These are phyloP conservation scores for Pseudorhombus dupliciocellatus DNA, from an alignment of 2,113 vertebrate species.

Conservation along the genomic window DNA sequence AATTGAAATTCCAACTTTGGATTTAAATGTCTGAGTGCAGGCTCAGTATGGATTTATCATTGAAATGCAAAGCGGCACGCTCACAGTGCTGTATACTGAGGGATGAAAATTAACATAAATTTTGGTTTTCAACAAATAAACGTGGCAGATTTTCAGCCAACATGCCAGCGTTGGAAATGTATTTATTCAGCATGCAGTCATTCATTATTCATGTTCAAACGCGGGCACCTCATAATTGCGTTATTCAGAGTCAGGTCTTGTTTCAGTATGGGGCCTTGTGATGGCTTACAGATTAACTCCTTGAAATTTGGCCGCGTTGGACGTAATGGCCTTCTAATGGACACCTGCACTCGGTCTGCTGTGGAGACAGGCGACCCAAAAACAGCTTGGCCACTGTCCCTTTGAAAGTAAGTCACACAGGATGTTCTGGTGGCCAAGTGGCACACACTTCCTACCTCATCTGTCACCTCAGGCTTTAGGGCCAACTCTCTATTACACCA, in stretches of 20 bases:
- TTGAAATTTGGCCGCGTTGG: slow-evolving; percentile 52
- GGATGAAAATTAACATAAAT: slow-evolving; percentile 70
- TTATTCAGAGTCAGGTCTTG: slow-evolving; percentile 65
- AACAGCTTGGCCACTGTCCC: slow-evolving; percentile 46
- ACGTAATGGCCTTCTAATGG: slow-evolving; percentile 50
- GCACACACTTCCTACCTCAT: slow-evolving; percentile 68
- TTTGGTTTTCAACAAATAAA: slow-evolving; percentile 66
- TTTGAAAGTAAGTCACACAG: slow-evolving; percentile 74
- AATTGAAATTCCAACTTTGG: slow-evolving; percentile 71
- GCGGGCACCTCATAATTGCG: slow-evolving; percentile 58
- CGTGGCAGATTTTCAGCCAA: slow-evolving; percentile 54
- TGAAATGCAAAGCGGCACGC: slow-evolving; percentile 74
- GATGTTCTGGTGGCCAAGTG: slow-evolving; percentile 74
- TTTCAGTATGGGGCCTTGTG: slow-evolving; percentile 47
- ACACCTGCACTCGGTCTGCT: slow-evolving; percentile 32
- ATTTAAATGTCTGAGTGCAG: slow-evolving; percentile 78
- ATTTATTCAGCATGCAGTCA: slow-evolving; percentile 69
- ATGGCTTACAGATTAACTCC: slow-evolving; percentile 56
- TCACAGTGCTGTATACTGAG: slow-evolving; percentile 53
- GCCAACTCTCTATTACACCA: slow-evolving; percentile 38
- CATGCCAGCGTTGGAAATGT: slow-evolving; percentile 55
- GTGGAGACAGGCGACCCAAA: slow-evolving; percentile 40
- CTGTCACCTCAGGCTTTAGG: slow-evolving; percentile 65
- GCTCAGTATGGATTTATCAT: slow-evolving; percentile 71
- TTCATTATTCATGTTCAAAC: slow-evolving; percentile 74